A percentile compares a stretch with the other conserved stretches of the same genome.
These are phyloP conservation scores for Hydrotaea cyrtoneurina DNA, from an alignment of 2,888 invertebrate species.

Conservation along the genomic window DNA sequence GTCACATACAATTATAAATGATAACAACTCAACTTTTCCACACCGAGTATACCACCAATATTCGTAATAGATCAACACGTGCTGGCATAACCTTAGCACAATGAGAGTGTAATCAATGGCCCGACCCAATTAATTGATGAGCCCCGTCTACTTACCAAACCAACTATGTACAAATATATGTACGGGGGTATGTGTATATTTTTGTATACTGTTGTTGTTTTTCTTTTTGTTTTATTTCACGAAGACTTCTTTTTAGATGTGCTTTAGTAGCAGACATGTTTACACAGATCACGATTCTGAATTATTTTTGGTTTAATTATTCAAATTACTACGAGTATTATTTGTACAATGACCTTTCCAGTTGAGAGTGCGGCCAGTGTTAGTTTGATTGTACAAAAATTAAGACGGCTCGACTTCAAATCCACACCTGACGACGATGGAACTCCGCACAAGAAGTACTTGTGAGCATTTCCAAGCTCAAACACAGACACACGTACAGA, in stretches of 20 bases:
- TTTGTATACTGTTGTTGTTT: not conserved
- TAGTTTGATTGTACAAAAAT: slow-evolving; percentile 25
- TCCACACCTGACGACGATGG: slow-evolving; percentile 40
- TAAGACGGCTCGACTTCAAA: slow-evolving; percentile 5
- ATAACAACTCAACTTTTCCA: too few relatives aligned
- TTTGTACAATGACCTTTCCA: slow-evolving; percentile 55
- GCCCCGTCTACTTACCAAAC: too few relatives aligned
- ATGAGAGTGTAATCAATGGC: too few relatives aligned
- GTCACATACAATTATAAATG: too few relatives aligned
- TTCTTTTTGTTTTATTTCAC: too few relatives aligned
- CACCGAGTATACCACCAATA: too few relatives aligned
- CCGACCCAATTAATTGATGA: too few relatives aligned
- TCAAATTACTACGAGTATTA: slow-evolving; percentile 13
- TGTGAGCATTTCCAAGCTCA: not conserved
- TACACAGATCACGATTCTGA: not conserved
- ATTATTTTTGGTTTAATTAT: not conserved
- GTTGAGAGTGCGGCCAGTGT: not conserved
- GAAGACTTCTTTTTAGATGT: not conserved
- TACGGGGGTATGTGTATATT: not conserved
- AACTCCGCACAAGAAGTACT: slow-evolving; percentile 5
- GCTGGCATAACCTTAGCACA: too few relatives aligned
- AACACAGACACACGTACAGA: too few relatives aligned
- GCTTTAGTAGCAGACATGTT: not conserved
- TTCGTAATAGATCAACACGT: too few relatives aligned
- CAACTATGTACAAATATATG: not conserved